Base-by-base conservation (phyloP, 2,888 invertebrate genomes). In the Ophion ellenae region DNA sequence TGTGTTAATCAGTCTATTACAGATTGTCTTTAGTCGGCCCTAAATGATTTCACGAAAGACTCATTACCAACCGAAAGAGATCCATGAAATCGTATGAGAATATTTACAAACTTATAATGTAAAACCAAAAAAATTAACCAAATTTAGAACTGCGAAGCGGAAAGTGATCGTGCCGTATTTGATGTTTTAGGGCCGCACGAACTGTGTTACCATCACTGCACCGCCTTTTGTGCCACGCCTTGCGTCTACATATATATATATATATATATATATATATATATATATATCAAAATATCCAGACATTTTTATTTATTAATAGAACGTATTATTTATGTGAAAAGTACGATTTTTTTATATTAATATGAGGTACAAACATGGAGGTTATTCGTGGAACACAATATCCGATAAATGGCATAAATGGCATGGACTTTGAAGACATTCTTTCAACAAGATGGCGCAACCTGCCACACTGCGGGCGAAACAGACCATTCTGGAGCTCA, bases 1-100 rank as follows among this genome's bases (percentile, higher is more conserved):
- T 84, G 75, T 81, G 91, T 90, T 92, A 91, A 92, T 89, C 89
- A 87, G 87, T 92, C 90, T 88, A 88, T 92, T 92, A 87, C 92
- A 92, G 92, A 90, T 91, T 88, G 59, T 79, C 70, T 78, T 57
- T 78, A 82, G 74, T 64, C 59, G 61, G 45, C 77, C 81, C 81
- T 81, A 75, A 80, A 84, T 70, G 81, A 81, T 75, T 75, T 81
- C 66, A 73, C 80, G 70, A 82, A 81, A 66, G 63, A 83, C 20
- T 67, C 83, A 74, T 78, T 24, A 61, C 32, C 79, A 77, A 79
- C 17, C 24, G 67, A 86, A 75, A 80, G 66, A 75, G 64, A 78
- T 71, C 63, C 36, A 76, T 74, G 47, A 79, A 77, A 69, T 20
- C 74, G 76, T 79, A 75, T 75, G 71, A 79, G 36, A 67, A 84